Evolutionary conservation across 2,888 invertebrate species (phyloP).

Genomic region (Lutraria lutraria): DNA sequence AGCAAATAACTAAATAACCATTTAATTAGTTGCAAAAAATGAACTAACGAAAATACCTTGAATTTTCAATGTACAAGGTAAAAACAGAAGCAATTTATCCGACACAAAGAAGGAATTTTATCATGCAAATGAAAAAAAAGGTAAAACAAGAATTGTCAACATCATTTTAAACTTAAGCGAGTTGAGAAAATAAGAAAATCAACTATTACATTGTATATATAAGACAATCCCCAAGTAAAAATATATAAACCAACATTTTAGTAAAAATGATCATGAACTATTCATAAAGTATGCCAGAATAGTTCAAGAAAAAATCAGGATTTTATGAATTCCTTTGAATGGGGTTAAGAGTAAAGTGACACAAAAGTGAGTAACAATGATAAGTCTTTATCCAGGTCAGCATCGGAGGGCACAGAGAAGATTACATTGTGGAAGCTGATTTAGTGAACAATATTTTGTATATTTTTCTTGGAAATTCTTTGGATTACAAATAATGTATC

Average conservation of each 20-base stretch:
- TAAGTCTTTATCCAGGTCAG: not conserved
- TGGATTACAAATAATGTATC: slow-evolving; percentile 17
- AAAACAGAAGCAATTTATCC: not conserved
- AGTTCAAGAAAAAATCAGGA: no score
- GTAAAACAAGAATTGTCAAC: not conserved
- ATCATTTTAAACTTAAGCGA: not conserved
- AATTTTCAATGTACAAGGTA: not conserved
- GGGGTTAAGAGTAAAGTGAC: no score
- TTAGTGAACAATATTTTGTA: not conserved
- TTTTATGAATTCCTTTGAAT: no score
- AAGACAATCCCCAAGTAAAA: not conserved
- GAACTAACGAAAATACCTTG: not conserved
- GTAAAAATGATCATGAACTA: no score
- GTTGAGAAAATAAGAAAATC: not conserved
- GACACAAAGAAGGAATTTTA: not conserved
- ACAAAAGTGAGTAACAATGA: not conserved
- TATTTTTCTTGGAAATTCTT: slow-evolving; percentile 17
- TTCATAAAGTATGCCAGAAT: no score
- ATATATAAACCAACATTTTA: no score
- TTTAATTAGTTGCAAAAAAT: not conserved
- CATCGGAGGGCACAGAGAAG: not conserved
- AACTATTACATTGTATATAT: no score
- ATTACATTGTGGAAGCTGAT: not conserved
- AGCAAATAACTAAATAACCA: not conserved
- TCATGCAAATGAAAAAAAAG: not conserved